Conservation (phyloP, 1,140 invertebrate species). For the Pectinophora gossypiella region DNA sequence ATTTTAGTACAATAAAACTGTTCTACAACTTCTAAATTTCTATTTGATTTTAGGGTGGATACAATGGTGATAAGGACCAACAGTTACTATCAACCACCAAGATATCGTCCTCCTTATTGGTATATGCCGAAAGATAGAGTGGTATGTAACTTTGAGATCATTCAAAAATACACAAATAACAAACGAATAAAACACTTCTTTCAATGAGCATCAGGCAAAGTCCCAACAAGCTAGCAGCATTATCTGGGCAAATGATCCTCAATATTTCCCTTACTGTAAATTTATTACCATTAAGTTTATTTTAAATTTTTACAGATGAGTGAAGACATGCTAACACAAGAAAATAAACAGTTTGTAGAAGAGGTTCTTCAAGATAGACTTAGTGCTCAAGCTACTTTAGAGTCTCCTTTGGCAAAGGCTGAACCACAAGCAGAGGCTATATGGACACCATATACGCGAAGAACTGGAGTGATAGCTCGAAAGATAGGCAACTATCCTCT, state of each 20-base stretch:
- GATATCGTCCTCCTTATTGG: slow-evolving; percentile 60
- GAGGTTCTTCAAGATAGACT: slow-evolving; percentile 84
- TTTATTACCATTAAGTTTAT: too few species aligned
- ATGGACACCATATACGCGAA: slow-evolving; percentile 79
- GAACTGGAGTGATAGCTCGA: slow-evolving; percentile 91
- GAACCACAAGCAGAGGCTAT: slow-evolving; percentile 75
- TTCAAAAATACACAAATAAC: too few species aligned
- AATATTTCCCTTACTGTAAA: too few species aligned
- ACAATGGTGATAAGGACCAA: slow-evolving; percentile 28
- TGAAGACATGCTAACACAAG: slow-evolving; percentile 83
- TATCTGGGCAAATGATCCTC: too few species aligned
- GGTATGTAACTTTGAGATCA: slow-evolving; percentile 29
- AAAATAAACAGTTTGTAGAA: slow-evolving; percentile 90
- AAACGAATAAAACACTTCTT: too few species aligned
- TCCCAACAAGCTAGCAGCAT: too few species aligned
- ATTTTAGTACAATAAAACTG: too few species aligned
- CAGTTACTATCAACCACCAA: slow-evolving; percentile 33
- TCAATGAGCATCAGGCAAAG: too few species aligned
- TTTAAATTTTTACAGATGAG: slow-evolving; percentile 74
- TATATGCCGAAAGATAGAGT: slow-evolving; percentile 52
- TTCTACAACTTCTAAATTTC: background rate
- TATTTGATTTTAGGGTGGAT: slow-evolving; percentile 41
- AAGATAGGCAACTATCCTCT: slow-evolving; percentile 96
- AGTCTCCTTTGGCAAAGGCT: slow-evolving; percentile 62
- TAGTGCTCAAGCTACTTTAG: slow-evolving; percentile 46